A percentile compares a stretch with the other conserved stretches of the same genome.
Conservation (phyloP, 2,888 invertebrate genomes). For the Cephonodes hylas region DNA sequence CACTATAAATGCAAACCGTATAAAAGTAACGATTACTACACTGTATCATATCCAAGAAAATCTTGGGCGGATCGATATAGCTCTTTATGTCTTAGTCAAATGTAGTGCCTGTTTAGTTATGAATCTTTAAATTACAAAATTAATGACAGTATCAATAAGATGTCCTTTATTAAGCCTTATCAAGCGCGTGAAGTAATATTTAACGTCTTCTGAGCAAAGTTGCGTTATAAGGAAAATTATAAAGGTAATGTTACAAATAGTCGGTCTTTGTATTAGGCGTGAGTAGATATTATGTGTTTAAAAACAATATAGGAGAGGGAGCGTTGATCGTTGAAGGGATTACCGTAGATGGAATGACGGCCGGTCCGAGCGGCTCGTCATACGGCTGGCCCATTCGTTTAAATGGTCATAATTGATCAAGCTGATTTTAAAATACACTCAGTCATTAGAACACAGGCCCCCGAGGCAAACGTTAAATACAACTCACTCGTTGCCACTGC, state of each 20-base stretch:
- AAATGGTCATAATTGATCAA: slow-evolving; percentile 75
- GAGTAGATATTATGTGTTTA: slow-evolving; percentile 4
- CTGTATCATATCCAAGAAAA: no score
- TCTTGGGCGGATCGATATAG: no score
- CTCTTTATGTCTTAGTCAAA: no score
- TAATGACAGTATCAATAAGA: no score
- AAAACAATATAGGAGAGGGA: slow-evolving; percentile 62
- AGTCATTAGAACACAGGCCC: slow-evolving; percentile 60
- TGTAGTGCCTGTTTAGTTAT: no score
- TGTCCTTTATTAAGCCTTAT: no score
- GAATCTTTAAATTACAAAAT: no score
- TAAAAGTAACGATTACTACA: no score
- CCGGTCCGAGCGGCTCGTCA: slow-evolving; percentile 53
- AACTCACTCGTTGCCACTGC: neutral
- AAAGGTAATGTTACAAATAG: neutral
- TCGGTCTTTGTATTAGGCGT: slow-evolving; percentile 7
- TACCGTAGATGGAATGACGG: slow-evolving; percentile 71
- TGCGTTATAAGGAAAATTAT: neutral
- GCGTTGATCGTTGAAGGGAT: slow-evolving; percentile 65
- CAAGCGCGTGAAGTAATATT: neutral
- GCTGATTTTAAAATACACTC: slow-evolving; percentile 57
- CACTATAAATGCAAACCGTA: no score
- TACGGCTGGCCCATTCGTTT: slow-evolving; percentile 62
- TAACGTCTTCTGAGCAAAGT: neutral
- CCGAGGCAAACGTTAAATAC: neutral